These are phyloP conservation scores for Sinotaia quadrata DNA, from an alignment of 2,888 invertebrate genomes.

Conservation along the genomic window DNA sequence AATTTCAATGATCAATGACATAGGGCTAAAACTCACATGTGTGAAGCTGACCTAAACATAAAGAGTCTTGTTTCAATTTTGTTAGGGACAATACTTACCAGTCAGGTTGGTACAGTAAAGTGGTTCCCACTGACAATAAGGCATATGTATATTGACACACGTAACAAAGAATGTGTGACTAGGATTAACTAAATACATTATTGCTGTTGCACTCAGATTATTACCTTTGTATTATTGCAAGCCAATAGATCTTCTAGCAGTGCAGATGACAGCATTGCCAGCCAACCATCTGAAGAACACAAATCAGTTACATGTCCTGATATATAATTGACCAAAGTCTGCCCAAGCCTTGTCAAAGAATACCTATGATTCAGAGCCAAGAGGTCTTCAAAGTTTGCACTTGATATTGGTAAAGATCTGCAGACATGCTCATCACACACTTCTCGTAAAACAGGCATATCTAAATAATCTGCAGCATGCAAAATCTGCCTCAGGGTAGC, in stretches of 20 bases:
- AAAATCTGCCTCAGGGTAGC: constrained; percentile 16
- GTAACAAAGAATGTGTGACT: no score
- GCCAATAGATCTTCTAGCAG: constrained; percentile 22
- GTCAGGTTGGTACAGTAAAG: no score
- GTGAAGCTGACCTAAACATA: no score
- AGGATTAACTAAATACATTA: no score
- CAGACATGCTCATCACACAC: constrained; percentile 17
- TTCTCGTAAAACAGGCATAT: constrained; percentile 20
- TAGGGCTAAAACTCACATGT: no score
- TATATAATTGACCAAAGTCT: constrained; percentile 20
- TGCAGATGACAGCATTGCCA: constrained; percentile 11
- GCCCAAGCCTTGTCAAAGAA: constrained; percentile 20
- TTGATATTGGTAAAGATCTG: neutral
- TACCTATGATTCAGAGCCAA: constrained; percentile 24
- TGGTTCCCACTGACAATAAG: no score
- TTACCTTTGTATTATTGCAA: constrained; percentile 24
- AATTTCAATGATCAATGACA: no score
- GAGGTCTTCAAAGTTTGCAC: constrained; percentile 12
- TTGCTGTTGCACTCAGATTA: no score
- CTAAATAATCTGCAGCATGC: constrained; percentile 21
- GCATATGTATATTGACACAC: no score
- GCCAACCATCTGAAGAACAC: constrained; percentile 20
- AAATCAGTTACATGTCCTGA: constrained; percentile 11
- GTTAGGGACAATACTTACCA: no score
- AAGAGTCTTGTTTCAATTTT: no score